Base-by-base conservation (phyloP, 2,113 vertebrate species). In the rabbit (Oryctolagus cuniculus) region DNA sequence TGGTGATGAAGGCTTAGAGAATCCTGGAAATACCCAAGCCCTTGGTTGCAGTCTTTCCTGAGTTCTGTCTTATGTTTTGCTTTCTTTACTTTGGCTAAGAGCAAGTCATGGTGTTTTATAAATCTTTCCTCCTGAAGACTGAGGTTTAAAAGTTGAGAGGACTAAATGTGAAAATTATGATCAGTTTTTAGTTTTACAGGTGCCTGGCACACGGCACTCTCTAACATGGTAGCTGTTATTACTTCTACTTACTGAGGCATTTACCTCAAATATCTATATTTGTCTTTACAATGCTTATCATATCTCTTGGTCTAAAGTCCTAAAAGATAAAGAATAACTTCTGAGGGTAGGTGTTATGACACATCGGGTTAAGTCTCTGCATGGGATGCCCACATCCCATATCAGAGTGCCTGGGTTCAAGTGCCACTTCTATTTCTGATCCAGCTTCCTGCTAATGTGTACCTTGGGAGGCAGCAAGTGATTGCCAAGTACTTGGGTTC, bases 261-360 rank as follows among this genome's bases (percentile, higher is more conserved):
- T 79, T 96, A 21, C 89, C n/a, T 93, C 74, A 86, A 90, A 34
- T 61, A 38, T 64, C 25, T 92, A 3, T 87, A 91, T 53, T 75
- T 79, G 22, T 66, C 70, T 61, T 85, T 64, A 86, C 10, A 82
- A 82, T 83, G 90, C 38, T 86, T 89, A 19, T 84, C 27, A 89
- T 58, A 63, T 74, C 88, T 91, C 64, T 92, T 78, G 91, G 63
- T 29, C 44, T 94, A 74, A 96, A 58, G 1, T 82, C 36, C 36
- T 89, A 90, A 87, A 27, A 83, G 55, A 64, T 75, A 27, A 78
- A 49, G 61, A 85, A 82, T 36, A 36, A 53, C 75, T 77, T 91
- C 74, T 84, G 61, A 17, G 55, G 19, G 55, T 58, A 58, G 55
- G 55, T 58, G 55, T 19, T 58, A 58, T 15, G 19, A 19, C 55